These are phyloP conservation scores for Lochmaea capreae DNA, from an alignment of 2,888 invertebrate species.

Conservation along the genomic window DNA sequence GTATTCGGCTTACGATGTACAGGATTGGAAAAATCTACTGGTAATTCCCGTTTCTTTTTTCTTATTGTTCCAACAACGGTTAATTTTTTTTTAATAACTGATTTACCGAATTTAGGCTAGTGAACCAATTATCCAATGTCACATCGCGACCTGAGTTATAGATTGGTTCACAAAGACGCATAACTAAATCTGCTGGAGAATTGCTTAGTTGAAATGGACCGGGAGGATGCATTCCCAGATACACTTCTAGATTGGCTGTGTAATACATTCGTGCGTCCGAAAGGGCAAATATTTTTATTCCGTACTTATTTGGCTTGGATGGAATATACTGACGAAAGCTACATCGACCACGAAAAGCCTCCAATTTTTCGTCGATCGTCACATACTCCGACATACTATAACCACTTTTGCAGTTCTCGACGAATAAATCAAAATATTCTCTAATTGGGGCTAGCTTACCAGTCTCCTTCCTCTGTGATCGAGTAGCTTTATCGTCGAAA, in stretches of 20 bases:
- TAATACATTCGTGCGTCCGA: slow-evolving; percentile 5
- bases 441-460: slow-evolving; percentile 15
- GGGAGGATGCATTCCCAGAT: slow-evolving; percentile 39
- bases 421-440: slow-evolving; percentile 1
- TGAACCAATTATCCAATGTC: slow-evolving; percentile 42
- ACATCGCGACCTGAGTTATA: slow-evolving; percentile 34
- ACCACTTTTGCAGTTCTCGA: slow-evolving; percentile 1
- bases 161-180: slow-evolving; percentile 27
- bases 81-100: slow-evolving; percentile 33
- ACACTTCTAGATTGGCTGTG: slow-evolving; percentile 34
- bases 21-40: slow-evolving; percentile 31
- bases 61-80: slow-evolving; percentile 35
- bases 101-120: slow-evolving; percentile 17
- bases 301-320: slow-evolving; percentile 4
- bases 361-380: slow-evolving; percentile 27
- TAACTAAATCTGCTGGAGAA: slow-evolving; percentile 23
- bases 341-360: slow-evolving; percentile 23
- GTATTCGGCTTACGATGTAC: slow-evolving; percentile 22
- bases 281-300: neutral
- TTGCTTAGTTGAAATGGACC: slow-evolving; percentile 35
- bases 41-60: slow-evolving; percentile 37
- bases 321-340: too few species aligned
- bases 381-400: slow-evolving; percentile 12
- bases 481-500: too few species aligned
- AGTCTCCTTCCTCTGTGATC: neutral